Evolutionary conservation across 2,888 invertebrate genomes (phyloP).

Genomic region (Eristalis intricaria): DNA sequence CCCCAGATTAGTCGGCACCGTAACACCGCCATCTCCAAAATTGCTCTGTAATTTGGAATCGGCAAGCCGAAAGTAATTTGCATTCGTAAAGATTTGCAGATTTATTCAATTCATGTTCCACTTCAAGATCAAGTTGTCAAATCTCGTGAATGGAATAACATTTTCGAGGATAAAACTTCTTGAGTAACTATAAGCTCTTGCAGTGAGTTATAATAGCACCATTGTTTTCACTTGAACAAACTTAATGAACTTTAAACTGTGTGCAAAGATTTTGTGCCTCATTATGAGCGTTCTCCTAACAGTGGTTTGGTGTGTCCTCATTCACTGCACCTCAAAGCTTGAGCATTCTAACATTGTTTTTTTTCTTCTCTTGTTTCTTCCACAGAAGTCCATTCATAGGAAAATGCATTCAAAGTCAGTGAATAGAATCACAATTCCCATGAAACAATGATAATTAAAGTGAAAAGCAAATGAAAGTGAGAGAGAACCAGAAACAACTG

Average conservation of each 20-base stretch:
- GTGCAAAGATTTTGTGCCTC: neutral
- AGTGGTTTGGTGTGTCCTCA: neutral
- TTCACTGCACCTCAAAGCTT: neutral
- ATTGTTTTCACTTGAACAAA: neutral
- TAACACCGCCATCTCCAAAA: too few relatives aligned
- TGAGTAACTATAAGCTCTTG: neutral
- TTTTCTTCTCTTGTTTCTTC: conserved; percentile 14
- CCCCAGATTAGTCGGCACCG: too few relatives aligned
- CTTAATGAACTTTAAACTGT: neutral
- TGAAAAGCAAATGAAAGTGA: conserved; percentile 45
- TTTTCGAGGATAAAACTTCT: neutral
- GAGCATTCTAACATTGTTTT: conserved; percentile 2
- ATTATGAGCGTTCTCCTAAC: neutral
- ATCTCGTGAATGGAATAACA: neutral
- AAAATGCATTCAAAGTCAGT: neutral
- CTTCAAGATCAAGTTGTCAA: neutral
- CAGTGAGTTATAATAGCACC: neutral
- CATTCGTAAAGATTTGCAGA: neutral
- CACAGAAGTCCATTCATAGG: conserved; percentile 3
- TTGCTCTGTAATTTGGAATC: neutral
- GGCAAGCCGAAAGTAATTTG: neutral
- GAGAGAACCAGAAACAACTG: neutral
- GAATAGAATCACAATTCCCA: conserved; percentile 8
- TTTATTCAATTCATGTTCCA: neutral
- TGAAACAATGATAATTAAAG: conserved; percentile 55